These are phyloP conservation scores for Pristionchus maxplancki DNA, from an alignment of 2,888 invertebrate genomes.

Conservation along the genomic window DNA sequence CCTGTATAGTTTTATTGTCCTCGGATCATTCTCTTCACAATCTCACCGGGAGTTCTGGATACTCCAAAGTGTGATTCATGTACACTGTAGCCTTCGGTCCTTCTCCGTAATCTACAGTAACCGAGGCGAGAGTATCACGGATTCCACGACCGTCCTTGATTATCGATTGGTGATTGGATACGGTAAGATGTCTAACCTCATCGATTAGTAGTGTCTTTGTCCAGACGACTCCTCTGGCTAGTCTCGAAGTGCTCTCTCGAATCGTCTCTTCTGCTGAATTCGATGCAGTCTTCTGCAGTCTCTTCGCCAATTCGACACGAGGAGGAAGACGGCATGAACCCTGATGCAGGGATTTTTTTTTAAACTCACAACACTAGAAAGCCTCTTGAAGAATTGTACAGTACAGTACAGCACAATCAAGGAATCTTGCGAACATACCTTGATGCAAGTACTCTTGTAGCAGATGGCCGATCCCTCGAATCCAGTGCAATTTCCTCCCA, in stretches of 20 bases:
- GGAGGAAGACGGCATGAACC: slow-evolving; percentile 53
- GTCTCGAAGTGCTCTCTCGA: not conserved
- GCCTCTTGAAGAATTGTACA: not conserved
- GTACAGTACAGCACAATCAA: not conserved
- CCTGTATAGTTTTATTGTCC: slow-evolving; percentile 54
- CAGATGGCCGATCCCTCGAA: slow-evolving; percentile 73
- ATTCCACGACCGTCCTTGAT: slow-evolving; percentile 39
- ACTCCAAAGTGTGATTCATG: slow-evolving; percentile 57
- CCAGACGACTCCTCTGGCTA: slow-evolving; percentile 63
- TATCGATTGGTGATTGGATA: not conserved
- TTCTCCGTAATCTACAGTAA: slow-evolving; percentile 53
- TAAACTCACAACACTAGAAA: not conserved
- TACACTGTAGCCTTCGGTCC: slow-evolving; percentile 57
- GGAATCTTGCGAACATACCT: slow-evolving; percentile 54
- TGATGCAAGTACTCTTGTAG: slow-evolving; percentile 71
- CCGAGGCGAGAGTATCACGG: slow-evolving; percentile 28
- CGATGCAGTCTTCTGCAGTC: slow-evolving; percentile 16
- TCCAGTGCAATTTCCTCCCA: slow-evolving; percentile 76
- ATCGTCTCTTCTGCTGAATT: not conserved
- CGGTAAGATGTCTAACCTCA: slow-evolving; percentile 45
- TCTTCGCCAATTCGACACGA: slow-evolving; percentile 46
- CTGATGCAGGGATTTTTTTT: not conserved
- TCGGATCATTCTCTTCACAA: not conserved
- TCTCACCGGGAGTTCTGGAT: slow-evolving; percentile 66
- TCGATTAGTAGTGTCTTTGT: slow-evolving; percentile 72